These are phyloP conservation scores for Diaperis boleti DNA, from an alignment of 2,888 invertebrate genomes.

Conservation along the genomic window DNA sequence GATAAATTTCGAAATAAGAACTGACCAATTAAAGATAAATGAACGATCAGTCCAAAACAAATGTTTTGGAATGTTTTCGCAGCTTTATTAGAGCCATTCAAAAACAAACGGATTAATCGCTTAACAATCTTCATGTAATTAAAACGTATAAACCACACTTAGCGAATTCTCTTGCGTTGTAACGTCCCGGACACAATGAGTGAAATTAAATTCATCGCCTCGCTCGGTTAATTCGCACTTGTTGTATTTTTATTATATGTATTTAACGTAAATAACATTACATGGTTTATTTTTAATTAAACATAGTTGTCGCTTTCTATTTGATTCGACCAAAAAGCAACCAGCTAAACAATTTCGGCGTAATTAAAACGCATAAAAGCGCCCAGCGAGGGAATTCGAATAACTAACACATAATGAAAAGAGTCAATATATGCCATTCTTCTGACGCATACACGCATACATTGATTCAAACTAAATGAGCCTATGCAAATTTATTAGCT, in stretches of 20 bases:
- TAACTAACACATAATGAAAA: slow-evolving; percentile 22
- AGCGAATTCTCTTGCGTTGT: not conserved
- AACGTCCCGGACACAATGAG: not conserved
- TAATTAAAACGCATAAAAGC: too few species aligned
- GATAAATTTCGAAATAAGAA: slow-evolving; percentile 5
- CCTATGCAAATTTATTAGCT: slow-evolving; percentile 37
- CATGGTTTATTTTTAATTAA: too few species aligned
- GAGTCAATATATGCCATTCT: too few species aligned
- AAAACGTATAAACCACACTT: slow-evolving; percentile 6
- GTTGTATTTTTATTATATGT: not conserved
- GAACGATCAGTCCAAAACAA: not conserved
- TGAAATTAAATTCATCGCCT: not conserved
- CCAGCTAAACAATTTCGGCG: too few species aligned
- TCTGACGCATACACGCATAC: too few species aligned
- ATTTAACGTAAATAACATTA: too few species aligned
- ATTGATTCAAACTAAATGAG: too few species aligned
- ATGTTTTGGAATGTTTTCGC: not conserved
- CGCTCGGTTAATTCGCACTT: not conserved
- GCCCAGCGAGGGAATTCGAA: too few species aligned
- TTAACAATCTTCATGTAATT: slow-evolving; percentile 16
- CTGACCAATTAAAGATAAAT: slow-evolving; percentile 12
- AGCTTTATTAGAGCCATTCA: not conserved
- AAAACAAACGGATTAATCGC: slow-evolving; percentile 23
- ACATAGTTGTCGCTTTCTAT: too few species aligned
- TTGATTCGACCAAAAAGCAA: too few species aligned